These are phyloP conservation scores for pig (Sus scrofa) DNA, from an alignment of 2,113 vertebrate genomes.

Conservation along the genomic window DNA sequence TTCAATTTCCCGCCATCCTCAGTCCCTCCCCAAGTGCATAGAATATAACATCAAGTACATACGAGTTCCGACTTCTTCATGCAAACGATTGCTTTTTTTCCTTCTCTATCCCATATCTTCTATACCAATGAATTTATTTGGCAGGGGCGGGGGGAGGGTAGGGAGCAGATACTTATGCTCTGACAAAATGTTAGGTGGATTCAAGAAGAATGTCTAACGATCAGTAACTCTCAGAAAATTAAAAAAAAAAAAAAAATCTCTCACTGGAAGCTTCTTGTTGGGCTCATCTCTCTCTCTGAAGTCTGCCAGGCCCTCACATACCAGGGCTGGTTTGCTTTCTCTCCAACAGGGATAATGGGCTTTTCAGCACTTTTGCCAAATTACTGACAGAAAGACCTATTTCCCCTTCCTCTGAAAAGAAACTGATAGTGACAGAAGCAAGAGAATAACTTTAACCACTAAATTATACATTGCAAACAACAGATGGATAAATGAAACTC, in stretches of 20 bases:
- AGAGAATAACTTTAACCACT: conserved; percentile 69
- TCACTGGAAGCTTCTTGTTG: neutral
- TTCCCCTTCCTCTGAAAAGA: conserved; percentile 55
- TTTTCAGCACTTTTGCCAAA: conserved; percentile 56
- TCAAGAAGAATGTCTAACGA: neutral
- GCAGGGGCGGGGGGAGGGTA: no score
- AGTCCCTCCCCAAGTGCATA: neutral
- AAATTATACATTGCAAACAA: conserved; percentile 74
- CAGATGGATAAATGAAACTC: conserved; percentile 47
- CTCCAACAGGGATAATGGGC: conserved; percentile 38
- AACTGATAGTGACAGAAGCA: conserved; percentile 79
- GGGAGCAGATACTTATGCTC: neutral
- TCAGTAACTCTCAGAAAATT: neutral
- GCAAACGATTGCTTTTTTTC: neutral
- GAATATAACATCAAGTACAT: neutral
- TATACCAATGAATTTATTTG: conserved; percentile 27
- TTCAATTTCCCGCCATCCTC: neutral
- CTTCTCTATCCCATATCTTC: conserved; percentile 14
- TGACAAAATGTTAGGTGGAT: conserved; percentile 3
- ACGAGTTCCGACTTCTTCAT: conserved; percentile 19
- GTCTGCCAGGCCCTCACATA: neutral
- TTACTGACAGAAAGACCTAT: conserved; percentile 48
- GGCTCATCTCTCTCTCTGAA: neutral
- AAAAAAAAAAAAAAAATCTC: neutral
- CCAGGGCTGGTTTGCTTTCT: neutral